Base-by-base conservation (phyloP, 35 echinoderm and acorn worm genomes). In the Hemicentrotus pulcherrimus region DNA sequence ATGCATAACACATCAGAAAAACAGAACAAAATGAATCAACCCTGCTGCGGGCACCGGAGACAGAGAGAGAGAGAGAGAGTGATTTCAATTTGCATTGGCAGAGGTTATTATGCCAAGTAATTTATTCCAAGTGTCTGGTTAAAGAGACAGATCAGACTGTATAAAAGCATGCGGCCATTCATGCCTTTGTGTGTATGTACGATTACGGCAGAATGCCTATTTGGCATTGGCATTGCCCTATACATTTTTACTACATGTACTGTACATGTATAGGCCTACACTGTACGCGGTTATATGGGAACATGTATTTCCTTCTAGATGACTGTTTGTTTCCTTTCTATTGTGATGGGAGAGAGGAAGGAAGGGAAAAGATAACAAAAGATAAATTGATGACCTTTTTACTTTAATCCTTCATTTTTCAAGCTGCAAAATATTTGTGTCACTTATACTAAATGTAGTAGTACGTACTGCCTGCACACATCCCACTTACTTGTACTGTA, bases 21-120 rank as follows among this genome's bases (percentile, higher is more conserved):
- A 41, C 35, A 78, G 19, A 78, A 78, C 28, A 78, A 78, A 78
- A 78, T 55, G 18, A 78, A 78, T 78, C 19, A 4, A 28, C 65
- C 65, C 65, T 78, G 65, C 50, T 78, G 65, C 19, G 18, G n/a
- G 22, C 65, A 78, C 65, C 3, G 19, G 65, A 6, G 16, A 16
- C 2, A 59, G 11, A 2, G 65, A 78, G 16, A 16, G 16, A 59
- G 11, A 2, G 65, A 78, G 65, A 78, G 65, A 78, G 22, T 78
- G 65, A 78, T 78, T 78, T 78, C 28, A 78, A 78, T 78, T 78
- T n/a, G 28, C 65, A 78, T 78, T 78, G 65, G 65, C 65, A 78
- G 65, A 78, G 65, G 65, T 78, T n/a, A 78, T 71, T 71, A 78
- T 78, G 65, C 65, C 65, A 78, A 24, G 65, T 78, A 78, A 78